These are phyloP conservation scores for Thermophis baileyi DNA, from an alignment of 2,113 vertebrate species.

Conservation along the genomic window DNA sequence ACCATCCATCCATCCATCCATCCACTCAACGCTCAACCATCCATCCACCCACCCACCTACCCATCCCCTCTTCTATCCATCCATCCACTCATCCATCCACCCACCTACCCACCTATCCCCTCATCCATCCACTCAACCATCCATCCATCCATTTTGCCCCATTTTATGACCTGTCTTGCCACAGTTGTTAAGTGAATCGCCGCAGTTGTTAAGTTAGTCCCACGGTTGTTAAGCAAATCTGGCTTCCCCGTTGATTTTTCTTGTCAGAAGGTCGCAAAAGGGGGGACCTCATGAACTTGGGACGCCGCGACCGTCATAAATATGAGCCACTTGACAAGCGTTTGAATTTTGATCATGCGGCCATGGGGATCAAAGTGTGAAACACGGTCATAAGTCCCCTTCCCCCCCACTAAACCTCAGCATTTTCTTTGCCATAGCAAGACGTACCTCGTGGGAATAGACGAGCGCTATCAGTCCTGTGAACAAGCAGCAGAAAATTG, in stretches of 20 bases:
- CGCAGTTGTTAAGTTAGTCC: no score
- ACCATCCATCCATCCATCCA: no score
- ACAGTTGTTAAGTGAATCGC: no score
- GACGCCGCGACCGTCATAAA: neutral
- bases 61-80: no score
- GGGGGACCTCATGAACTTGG: neutral
- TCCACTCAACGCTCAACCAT: no score
- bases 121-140: no score
- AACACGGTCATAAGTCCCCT: neutral
- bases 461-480: slow-evolving; percentile 71
- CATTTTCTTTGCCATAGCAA: neutral
- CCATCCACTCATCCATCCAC: no score
- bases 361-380: neutral
- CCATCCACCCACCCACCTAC: no score
- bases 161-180: neutral
- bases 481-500: slow-evolving; percentile 78
- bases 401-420: neutral
- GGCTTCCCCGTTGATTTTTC: neutral
- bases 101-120: no score
- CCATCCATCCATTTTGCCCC: no score
- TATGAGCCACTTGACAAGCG: neutral
- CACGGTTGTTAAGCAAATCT: neutral
- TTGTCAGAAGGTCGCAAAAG: neutral
- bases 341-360: neutral
- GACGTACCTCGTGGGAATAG: slow-evolving; percentile 73